Evolutionary conservation across 2,113 vertebrate genomes (phyloP).

Genomic region (Hemibagrus wyckioides): DNA sequence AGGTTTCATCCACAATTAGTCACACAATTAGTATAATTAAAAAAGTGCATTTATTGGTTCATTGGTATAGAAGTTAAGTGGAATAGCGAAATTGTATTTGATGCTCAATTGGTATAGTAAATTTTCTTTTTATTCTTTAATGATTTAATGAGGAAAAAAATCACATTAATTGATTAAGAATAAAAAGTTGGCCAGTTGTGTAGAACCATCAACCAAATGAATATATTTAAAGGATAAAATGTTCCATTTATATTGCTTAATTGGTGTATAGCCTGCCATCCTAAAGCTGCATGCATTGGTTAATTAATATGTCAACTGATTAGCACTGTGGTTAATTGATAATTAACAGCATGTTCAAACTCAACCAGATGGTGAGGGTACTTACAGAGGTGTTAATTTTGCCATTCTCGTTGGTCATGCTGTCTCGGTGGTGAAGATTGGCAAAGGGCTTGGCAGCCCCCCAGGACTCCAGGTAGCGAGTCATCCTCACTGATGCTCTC

Average conservation of each 20-base stretch:
- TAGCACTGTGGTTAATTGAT: neutral
- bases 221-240: neutral
- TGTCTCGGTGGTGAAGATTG: constrained; percentile 94
- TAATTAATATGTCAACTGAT: neutral
- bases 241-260: neutral
- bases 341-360: neutral
- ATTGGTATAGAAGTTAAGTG: too few species aligned
- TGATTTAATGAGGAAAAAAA: neutral
- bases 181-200: too few species aligned
- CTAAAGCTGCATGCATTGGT: neutral
- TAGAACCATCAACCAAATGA: neutral
- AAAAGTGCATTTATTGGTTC: too few species aligned
- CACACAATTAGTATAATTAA: too few species aligned
- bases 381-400: constrained; percentile 95
- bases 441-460: constrained; percentile 97
- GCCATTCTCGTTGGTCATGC: constrained; percentile 97
- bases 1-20: too few species aligned
- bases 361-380: constrained; percentile 18
- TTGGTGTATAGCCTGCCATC: neutral
- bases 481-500: constrained; percentile 97
- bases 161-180: too few species aligned
- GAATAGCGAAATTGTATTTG: neutral
- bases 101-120: neutral
- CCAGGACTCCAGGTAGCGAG: constrained; percentile 96
- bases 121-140: too few species aligned